A percentile compares a stretch with the other conserved stretches of the same genome.
phyloP scores from a whole-genome alignment of 2,888 invertebrate species.

The Microdon myrmicae region DNA sequence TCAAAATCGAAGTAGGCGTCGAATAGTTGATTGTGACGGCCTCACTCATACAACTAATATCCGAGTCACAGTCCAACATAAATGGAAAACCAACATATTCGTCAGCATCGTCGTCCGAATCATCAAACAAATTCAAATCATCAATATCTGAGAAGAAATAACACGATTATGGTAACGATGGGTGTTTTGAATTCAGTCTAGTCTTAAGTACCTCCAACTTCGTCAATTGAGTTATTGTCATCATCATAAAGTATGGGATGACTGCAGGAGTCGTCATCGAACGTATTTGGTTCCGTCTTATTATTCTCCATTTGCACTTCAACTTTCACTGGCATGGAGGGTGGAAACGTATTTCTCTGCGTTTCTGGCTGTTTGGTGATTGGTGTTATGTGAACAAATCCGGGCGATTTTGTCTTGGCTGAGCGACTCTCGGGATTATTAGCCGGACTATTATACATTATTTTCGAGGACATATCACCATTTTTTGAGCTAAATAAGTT shows the following conservation, averaged over 20 bases:
- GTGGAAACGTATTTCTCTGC: too few relatives aligned
- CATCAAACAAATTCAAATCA: slow-evolving; percentile 61
- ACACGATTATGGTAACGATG: too few relatives aligned
- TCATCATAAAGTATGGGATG: slow-evolving; percentile 28
- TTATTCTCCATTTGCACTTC: too few relatives aligned
- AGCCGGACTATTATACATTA: too few relatives aligned
- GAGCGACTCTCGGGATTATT: too few relatives aligned
- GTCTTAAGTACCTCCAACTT: slow-evolving; percentile 40
- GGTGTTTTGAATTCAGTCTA: too few relatives aligned
- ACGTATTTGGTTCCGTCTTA: too few relatives aligned
- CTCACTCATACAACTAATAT: slow-evolving; percentile 41
- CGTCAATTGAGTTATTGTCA: slow-evolving; percentile 26
- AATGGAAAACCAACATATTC: slow-evolving; percentile 62
- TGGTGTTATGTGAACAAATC: too few relatives aligned
- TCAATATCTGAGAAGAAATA: slow-evolving; percentile 64
- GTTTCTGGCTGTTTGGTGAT: too few relatives aligned
- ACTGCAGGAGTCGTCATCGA: slow-evolving; percentile 28
- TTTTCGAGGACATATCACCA: slow-evolving; percentile 19
- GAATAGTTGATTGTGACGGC: slow-evolving; percentile 55
- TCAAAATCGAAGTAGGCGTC: slow-evolving; percentile 63
- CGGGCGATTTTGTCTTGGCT: not conserved
- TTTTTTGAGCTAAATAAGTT: slow-evolving; percentile 58
- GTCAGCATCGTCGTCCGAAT: slow-evolving; percentile 61
- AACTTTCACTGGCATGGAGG: too few relatives aligned
- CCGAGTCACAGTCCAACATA: slow-evolving; percentile 57